Evolutionary conservation across 2,888 invertebrate genomes (phyloP).

Genomic region (Trachelus stipa): DNA sequence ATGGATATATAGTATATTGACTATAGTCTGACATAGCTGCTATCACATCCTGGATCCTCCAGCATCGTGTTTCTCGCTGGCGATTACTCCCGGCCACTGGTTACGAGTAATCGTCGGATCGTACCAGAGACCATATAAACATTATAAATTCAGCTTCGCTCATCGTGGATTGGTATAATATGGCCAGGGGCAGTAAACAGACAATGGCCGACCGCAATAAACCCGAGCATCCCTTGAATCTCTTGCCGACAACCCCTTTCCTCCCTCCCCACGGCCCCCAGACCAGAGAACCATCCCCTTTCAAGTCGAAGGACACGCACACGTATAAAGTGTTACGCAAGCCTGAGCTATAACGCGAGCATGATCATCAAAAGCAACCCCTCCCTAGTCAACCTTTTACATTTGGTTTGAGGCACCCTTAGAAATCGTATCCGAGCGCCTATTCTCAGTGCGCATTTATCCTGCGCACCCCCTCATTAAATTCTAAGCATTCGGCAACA

Average conservation of each 20-base stretch:
- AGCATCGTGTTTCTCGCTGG: neutral
- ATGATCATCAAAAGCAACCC: no score
- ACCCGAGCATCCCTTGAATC: constrained; percentile 16
- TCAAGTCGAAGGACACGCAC: neutral
- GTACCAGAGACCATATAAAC: neutral
- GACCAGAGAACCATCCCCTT: neutral
- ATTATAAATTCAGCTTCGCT: constrained; percentile 4
- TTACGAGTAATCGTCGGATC: neutral
- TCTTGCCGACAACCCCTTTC: neutral
- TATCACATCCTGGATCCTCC: neutral
- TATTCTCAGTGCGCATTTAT: no score
- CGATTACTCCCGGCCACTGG: neutral
- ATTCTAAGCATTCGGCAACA: neutral
- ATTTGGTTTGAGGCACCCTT: neutral
- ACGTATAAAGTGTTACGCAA: neutral
- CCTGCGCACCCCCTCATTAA: neutral
- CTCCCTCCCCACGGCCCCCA: neutral
- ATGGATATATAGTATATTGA: neutral
- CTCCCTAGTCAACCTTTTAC: neutral
- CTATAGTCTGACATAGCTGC: neutral
- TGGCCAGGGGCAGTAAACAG: constrained; percentile 21
- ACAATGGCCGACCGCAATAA: constrained; percentile 25
- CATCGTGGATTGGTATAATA: constrained; percentile 17
- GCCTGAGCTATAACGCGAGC: no score
- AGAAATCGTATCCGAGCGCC: neutral